phyloP scores from a whole-genome alignment of 2,888 invertebrate genomes.

The Phymatocera aterrima region DNA sequence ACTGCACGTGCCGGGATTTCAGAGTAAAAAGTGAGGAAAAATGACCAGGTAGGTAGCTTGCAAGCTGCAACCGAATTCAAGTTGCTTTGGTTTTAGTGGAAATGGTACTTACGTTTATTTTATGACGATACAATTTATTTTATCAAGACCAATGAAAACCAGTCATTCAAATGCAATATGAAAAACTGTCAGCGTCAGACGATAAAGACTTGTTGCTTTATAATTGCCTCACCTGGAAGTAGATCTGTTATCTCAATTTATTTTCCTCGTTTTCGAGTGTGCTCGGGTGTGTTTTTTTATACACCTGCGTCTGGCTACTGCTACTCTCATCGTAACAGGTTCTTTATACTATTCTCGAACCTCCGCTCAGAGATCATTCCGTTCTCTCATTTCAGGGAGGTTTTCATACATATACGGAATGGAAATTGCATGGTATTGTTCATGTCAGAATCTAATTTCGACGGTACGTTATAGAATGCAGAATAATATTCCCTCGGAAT shows the following conservation, averaged over 20 bases:
- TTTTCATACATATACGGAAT: conserved; percentile 4
- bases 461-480: neutral
- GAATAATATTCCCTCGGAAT: neutral
- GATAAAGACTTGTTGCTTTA: conserved; percentile 8
- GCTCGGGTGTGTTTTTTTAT: neutral
- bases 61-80: neutral
- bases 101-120: too few species aligned
- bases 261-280: neutral
- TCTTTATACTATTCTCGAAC: conserved; percentile 23
- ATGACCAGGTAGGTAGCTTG: neutral
- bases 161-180: neutral
- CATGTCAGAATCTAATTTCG: conserved; percentile 4
- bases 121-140: too few species aligned
- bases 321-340: conserved; percentile 2
- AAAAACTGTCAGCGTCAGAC: neutral
- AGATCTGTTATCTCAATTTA: conserved; percentile 7
- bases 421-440: neutral
- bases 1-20: neutral
- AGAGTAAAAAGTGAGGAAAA: neutral
- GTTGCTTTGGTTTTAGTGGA: neutral
- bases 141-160: too few species aligned
- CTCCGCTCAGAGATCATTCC: conserved; percentile 16
- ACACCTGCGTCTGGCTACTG: neutral
- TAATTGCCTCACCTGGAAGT: neutral
- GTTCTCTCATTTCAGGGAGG: conserved; percentile 10